These are phyloP conservation scores for Cottoperca gobio DNA, from an alignment of 2,797 vertebrate genomes.

Conservation along the genomic window DNA sequence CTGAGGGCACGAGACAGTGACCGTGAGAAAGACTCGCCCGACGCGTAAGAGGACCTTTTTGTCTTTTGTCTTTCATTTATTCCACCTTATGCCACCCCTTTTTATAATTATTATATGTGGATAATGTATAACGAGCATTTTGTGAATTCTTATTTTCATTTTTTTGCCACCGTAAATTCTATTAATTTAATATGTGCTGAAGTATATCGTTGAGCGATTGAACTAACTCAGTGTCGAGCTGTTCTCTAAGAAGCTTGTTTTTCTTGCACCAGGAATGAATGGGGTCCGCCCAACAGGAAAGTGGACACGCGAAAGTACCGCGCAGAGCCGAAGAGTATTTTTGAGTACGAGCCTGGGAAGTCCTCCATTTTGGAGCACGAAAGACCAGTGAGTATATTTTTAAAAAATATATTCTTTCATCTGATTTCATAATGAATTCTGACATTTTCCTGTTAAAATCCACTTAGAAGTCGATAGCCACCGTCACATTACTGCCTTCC, in stretches of 20 bases:
- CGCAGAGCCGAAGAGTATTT: constrained; percentile 98
- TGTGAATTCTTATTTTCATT: background rate
- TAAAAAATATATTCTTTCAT: background rate
- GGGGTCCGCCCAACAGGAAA: constrained; percentile 97
- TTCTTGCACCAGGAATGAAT: constrained; percentile 88
- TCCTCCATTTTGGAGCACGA: constrained; percentile 98
- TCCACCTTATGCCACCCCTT: too few species aligned
- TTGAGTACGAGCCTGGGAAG: constrained; percentile 98
- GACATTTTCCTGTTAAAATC: background rate
- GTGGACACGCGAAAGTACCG: constrained; percentile 97
- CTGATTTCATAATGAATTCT: background rate
- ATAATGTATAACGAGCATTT: too few species aligned
- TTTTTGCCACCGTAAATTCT: background rate
- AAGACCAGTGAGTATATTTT: constrained; percentile 90
- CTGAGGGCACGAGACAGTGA: constrained; percentile 90
- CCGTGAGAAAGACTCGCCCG: constrained; percentile 83
- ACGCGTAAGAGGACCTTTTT: constrained; percentile 88
- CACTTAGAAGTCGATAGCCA: background rate
- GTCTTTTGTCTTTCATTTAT: background rate
- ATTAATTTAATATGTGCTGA: background rate
- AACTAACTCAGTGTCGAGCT: background rate
- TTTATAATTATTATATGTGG: too few species aligned
- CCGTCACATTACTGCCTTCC: background rate
- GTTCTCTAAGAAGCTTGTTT: constrained; percentile 1
- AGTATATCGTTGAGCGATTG: background rate